Conservation (phyloP, 2,888 invertebrate genomes). For the Phoenoteleia sp. region DNA sequence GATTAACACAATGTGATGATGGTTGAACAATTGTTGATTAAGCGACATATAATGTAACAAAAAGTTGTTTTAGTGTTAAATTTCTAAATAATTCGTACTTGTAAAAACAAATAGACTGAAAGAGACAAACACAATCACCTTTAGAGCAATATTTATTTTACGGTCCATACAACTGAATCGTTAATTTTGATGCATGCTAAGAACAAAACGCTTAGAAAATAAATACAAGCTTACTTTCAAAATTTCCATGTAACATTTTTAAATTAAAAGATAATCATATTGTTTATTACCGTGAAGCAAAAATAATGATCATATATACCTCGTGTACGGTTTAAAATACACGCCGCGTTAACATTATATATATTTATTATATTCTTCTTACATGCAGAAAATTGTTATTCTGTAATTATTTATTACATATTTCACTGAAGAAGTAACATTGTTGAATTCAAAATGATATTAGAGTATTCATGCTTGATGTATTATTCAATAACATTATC, state of each 20-base stretch:
- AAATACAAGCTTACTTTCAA: too few species aligned
- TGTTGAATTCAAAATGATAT: slow-evolving; percentile 3
- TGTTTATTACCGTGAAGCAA: too few species aligned
- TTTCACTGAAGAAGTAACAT: neutral
- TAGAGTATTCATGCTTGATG: too few species aligned
- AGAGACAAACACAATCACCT: neutral
- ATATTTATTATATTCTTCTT: neutral
- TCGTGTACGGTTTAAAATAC: too few species aligned
- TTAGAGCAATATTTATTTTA: neutral
- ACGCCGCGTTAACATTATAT: too few species aligned
- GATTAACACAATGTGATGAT: slow-evolving; percentile 26
- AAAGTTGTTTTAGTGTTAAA: neutral
- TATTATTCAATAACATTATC: too few species aligned
- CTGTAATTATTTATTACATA: slow-evolving; percentile 19
- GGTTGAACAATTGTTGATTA: slow-evolving; percentile 8
- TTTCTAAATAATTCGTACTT: neutral
- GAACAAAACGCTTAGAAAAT: too few species aligned
- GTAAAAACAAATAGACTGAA: neutral
- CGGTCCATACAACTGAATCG: too few species aligned
- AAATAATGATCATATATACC: too few species aligned
- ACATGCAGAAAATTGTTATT: neutral
- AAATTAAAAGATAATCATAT: too few species aligned
- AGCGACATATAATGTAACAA: slow-evolving; percentile 14
- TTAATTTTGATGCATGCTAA: too few species aligned
- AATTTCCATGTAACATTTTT: too few species aligned